Base-by-base conservation (phyloP, 30 jellyfish, hydroid and myxozoan species). In the Rhopilema esculentum region DNA sequence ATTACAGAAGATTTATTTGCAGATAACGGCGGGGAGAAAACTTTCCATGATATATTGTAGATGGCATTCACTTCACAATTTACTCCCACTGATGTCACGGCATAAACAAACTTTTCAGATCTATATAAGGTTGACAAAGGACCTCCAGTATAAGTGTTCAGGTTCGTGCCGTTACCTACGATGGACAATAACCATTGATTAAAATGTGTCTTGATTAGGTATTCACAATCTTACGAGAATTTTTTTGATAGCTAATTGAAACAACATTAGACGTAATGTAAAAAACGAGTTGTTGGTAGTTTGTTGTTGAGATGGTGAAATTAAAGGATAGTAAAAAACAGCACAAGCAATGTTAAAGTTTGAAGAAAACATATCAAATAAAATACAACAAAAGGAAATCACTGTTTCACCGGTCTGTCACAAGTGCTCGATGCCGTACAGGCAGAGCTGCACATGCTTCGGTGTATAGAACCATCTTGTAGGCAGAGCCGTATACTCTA, bases 11-110 rank as follows among this genome's bases (percentile, higher is more conserved):
- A 23, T 16, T 26, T 75, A 32, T 33, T 61, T 29, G 51, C 62
- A 0, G 49, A 27, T 30, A 8, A 31, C 80, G 65, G 49, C 17
- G 63, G 61, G n/a, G 83, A 67, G 64, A 1, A 62, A 8, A 82
- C 69, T 7, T 17, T 29, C 91, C 91, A 82, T 17, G 67, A 18
- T n/a, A 82, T 50, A 12, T 74, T 2, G 67, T 82, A 82, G 2
- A 63, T 16, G 31, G 16, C 33, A 29, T 63, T 24, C 74, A 82
- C 31, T 29, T 82, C 91, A 27, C 91, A 82, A 30, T 64, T 69
- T 24, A 69, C 31, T 29, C 31, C 49, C 9, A 82, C 79, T 22
- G 85, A 82, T 21, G 85, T 66, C n/a, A 82, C 68, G 50, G 25
- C 52, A 53, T 66, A 82, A 12, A 30, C 1, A 0, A 82, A 26